These are phyloP conservation scores for Bubo scandiacus DNA, from an alignment of 2,113 vertebrate species.

Conservation along the genomic window DNA sequence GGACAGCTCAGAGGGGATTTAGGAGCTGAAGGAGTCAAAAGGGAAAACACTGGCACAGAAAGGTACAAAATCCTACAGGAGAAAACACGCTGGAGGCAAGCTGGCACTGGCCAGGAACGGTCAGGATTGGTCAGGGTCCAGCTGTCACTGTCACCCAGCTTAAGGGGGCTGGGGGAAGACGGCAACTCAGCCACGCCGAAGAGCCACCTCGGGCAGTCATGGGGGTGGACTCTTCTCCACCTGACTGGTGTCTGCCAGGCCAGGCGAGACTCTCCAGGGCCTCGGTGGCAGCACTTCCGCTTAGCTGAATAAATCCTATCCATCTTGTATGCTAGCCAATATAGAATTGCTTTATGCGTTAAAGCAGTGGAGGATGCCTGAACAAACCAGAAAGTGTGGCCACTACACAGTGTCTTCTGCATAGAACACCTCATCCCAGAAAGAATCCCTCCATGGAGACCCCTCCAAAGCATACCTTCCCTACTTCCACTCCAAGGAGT, in stretches of 20 bases:
- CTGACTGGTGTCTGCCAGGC: not conserved
- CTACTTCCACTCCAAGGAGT: not conserved
- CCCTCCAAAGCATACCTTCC: not conserved
- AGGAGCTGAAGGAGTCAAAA: not conserved
- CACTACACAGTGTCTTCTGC: not conserved
- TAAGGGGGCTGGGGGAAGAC: not conserved
- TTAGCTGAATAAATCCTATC: fast-evolving
- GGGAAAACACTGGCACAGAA: not conserved
- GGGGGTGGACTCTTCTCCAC: not conserved
- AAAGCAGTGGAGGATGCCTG: fast-evolving
- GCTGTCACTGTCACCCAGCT: not conserved
- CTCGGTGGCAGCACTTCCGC: fast-evolving
- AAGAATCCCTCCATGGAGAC: not conserved
- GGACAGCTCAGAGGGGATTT: not conserved
- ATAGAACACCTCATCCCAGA: not conserved
- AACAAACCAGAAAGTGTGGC: not conserved
- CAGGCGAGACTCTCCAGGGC: not conserved
- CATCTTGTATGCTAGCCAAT: not conserved
- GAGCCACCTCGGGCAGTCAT: not conserved
- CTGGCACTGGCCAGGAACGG: not conserved
- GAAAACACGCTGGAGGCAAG: not conserved
- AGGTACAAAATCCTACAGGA: not conserved
- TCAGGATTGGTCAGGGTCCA: not conserved
- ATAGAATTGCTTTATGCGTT: not conserved
- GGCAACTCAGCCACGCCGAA: fast-evolving